Evolutionary conservation across 2,797 vertebrate genomes (phyloP), one percentile per base, ranked within the genome.

Genomic region (Dromococcyx pavoninus): DNA sequence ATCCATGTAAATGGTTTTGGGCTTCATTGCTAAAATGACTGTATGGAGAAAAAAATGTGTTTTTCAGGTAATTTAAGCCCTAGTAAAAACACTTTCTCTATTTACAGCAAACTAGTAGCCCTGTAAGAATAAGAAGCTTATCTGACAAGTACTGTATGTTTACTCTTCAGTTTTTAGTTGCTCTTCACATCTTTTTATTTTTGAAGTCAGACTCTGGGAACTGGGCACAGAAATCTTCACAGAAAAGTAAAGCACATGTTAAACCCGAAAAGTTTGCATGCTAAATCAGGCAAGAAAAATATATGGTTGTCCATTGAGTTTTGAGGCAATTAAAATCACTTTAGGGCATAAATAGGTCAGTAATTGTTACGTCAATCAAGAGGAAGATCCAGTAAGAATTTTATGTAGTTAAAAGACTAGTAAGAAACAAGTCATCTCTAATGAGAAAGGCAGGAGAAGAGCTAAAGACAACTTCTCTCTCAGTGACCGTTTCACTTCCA

Each of bases 271-370:
- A 92, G n/a, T 61, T 69, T 80, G 71, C 54, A 65, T 81, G 89
- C 80, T 67, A 75, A 71, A 57, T 77, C 71, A 87, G 87, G 57
- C 78, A 81, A 92, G 94, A 94, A 95, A 86, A 89, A 75, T 78
- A 78, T 69, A 27, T 39, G 54, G 67, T 76, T 96, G 44, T 93
- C 48, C 48, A 39, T 93, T 96, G 88, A 91, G 17, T 97, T 91
- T 93, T 27, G n/a, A 84, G 51, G 75, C 87, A 97, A 97, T 96
- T 97, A 93, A 95, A 97, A 91, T 46, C 50, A 77, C 86, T 93
- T 94, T 93, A 14, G 10, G 93, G 91, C 78, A 95, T 94, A 96
- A 93, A 91, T 89, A 86, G 57, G 35, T 58, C 89, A 53, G n/a
- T 77, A 96, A 92, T 83, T 71, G 30, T 89, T 82, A 73, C 17